These are phyloP conservation scores for Sisor rabdophorus DNA, from an alignment of 2,113 vertebrate genomes.

Conservation along the genomic window DNA sequence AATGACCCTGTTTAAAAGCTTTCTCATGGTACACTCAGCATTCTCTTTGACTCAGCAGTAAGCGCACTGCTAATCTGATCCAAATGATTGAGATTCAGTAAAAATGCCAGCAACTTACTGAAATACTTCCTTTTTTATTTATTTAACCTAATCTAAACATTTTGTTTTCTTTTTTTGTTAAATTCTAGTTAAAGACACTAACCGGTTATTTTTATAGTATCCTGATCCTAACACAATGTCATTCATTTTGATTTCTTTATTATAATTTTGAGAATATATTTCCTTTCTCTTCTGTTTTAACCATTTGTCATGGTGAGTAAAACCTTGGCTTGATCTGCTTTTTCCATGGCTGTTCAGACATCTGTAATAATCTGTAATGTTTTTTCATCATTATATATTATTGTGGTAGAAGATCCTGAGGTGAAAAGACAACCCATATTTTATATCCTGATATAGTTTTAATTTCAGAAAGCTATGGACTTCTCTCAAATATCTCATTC, in stretches of 20 bases:
- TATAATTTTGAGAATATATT: background rate
- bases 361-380: conserved; percentile 34
- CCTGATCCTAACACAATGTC: background rate
- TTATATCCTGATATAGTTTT: conserved; percentile 14
- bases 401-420: conserved; percentile 55
- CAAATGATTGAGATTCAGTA: conserved; percentile 44
- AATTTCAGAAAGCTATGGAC: background rate
- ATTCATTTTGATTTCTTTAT: conserved; percentile 10
- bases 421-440: conserved; percentile 43
- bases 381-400: conserved; percentile 35
- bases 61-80: conserved; percentile 30
- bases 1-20: conserved; percentile 24
- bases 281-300: conserved; percentile 13
- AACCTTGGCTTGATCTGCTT: conserved; percentile 22
- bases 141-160: background rate
- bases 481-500: background rate
- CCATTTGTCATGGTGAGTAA: conserved; percentile 4
- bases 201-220: background rate
- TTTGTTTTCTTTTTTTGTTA: background rate
- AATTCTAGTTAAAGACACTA: background rate
- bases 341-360: conserved; percentile 23
- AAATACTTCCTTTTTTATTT: conserved; percentile 39
- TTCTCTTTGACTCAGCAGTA: conserved; percentile 18
- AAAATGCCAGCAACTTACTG: background rate
- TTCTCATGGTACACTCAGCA: conserved; percentile 29